A percentile compares a stretch with the other conserved stretches of the same genome.
phyloP scores from a whole-genome alignment of 23 tunicate genomes.

The Aplidium turbinatum region DNA sequence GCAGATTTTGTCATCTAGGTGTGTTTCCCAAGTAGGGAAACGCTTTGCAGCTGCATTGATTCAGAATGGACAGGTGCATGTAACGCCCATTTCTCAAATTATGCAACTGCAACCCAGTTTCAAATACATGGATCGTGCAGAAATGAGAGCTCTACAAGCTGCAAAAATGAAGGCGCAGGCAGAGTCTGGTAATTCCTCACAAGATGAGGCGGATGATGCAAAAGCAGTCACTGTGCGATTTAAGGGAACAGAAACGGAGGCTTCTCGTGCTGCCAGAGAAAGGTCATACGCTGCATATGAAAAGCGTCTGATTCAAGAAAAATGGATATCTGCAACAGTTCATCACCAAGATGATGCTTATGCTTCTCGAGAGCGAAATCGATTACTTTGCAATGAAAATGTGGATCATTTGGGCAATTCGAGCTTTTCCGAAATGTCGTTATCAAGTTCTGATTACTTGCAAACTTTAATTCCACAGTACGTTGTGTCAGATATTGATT shows the following conservation, averaged over 20 bases:
- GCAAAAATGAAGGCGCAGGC: constrained; percentile 76
- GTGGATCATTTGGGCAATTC: background rate
- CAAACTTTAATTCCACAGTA: constrained; percentile 51
- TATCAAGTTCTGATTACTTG: constrained; percentile 41
- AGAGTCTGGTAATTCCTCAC: constrained; percentile 85
- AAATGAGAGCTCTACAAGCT: constrained; percentile 63
- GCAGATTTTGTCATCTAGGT: constrained; percentile 49
- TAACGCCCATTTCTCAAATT: constrained; percentile 56
- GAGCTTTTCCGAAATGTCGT: constrained; percentile 44
- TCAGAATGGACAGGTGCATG: constrained; percentile 54
- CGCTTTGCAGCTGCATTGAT: constrained; percentile 61
- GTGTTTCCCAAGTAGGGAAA: constrained; percentile 42
- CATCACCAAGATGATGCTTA: constrained; percentile 31
- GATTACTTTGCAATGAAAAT: constrained; percentile 31
- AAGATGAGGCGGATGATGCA: constrained; percentile 87
- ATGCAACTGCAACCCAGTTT: constrained; percentile 81
- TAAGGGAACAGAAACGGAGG: constrained; percentile 82
- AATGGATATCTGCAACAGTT: constrained; percentile 55
- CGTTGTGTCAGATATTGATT: constrained; percentile 37
- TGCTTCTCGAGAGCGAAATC: constrained; percentile 49
- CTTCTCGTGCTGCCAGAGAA: constrained; percentile 61
- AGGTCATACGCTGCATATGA: constrained; percentile 83
- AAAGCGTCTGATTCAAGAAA: constrained; percentile 65
- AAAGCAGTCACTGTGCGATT: constrained; percentile 81
- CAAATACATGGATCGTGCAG: constrained; percentile 78